Base-by-base conservation (phyloP, 1,140 invertebrate genomes). In the Tetragonula clypearis region DNA sequence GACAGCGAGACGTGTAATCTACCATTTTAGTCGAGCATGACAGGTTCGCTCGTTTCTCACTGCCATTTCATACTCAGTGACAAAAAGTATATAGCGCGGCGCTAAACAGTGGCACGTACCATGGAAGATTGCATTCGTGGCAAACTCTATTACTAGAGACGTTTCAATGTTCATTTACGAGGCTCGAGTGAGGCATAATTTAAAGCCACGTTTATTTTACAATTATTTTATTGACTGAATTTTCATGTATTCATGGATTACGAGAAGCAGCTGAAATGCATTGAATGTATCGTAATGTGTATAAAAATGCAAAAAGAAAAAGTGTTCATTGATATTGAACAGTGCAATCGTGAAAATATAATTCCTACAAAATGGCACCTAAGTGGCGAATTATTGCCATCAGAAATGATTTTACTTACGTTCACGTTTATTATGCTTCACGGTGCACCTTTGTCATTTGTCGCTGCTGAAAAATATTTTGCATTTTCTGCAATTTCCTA, bases 31-130 rank as follows among this genome's bases (percentile, higher is more conserved):
- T 82, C 82, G 58, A 62, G 53, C 53, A 73, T 65, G 82, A 88
- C 87, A 88, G 81, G 53, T 79, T 60, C 62, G 76, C 80, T 84
- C 69, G 87, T 88, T 87, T 87, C 85, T 84, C 87, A 88, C 78
- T 84, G 80, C 85, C 81, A 76, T 84, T 88, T 88, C 76, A 85
- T 53, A 87, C 81, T 87, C 80, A 84, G 56, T 73, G 53, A 77
- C 86, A 88, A 88, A 88, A 88, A 88, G 65, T 87, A 87, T 87
- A 87, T 88, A 87, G 86, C 88, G 30, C 23, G 77, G 86, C 53
- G 82, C 79, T 90, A 90, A 90, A 87, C 79, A 78, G 85, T 79
- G 79, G 76, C 86, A 87, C 88, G 88, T 89, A 89, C 72, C 81
- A 60, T 68, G 81, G 88, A 62, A 86, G 80, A 89, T 89, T 86